Evolutionary conservation across 2,113 vertebrate species (phyloP).

Genomic region (Dicerorhinus sumatrensis): DNA sequence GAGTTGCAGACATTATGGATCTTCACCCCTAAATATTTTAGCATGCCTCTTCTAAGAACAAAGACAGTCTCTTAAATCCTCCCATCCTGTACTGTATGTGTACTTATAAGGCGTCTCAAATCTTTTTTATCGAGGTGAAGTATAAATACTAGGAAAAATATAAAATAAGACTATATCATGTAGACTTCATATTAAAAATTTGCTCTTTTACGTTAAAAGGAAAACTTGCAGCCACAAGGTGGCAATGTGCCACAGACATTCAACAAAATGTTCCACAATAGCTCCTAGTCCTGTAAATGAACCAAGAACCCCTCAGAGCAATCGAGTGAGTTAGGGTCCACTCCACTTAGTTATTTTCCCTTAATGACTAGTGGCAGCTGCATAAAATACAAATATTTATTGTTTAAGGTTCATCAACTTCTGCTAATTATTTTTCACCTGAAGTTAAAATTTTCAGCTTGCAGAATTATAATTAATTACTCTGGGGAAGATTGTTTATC

Average conservation of each 20-base stretch:
- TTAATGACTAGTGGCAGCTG: constrained; percentile 65
- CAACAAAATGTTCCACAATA: not conserved
- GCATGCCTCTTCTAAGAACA: not conserved
- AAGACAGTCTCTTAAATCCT: not conserved
- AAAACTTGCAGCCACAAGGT: constrained; percentile 75
- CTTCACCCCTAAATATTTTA: not conserved
- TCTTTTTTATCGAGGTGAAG: constrained; percentile 6
- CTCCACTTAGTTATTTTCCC: constrained; percentile 64
- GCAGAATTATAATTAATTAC: constrained; percentile 59
- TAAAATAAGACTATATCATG: not conserved
- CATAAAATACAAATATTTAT: constrained; percentile 68
- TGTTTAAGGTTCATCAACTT: constrained; percentile 63
- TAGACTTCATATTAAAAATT: not conserved
- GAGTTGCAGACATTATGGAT: not conserved
- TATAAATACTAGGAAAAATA: not conserved
- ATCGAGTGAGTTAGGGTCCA: not conserved
- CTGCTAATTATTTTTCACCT: constrained; percentile 53
- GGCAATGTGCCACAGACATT: constrained; percentile 74
- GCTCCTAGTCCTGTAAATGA: not conserved
- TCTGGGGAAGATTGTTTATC: constrained; percentile 42
- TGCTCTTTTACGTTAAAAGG: constrained; percentile 3
- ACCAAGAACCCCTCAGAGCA: not conserved
- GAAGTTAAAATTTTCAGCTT: constrained; percentile 50
- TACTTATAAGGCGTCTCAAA: not conserved
- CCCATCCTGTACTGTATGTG: not conserved